Evolutionary conservation across 1,140 invertebrate genomes (phyloP), one percentile per base, ranked within the genome.

Genomic region (Drosophila teissieri): DNA sequence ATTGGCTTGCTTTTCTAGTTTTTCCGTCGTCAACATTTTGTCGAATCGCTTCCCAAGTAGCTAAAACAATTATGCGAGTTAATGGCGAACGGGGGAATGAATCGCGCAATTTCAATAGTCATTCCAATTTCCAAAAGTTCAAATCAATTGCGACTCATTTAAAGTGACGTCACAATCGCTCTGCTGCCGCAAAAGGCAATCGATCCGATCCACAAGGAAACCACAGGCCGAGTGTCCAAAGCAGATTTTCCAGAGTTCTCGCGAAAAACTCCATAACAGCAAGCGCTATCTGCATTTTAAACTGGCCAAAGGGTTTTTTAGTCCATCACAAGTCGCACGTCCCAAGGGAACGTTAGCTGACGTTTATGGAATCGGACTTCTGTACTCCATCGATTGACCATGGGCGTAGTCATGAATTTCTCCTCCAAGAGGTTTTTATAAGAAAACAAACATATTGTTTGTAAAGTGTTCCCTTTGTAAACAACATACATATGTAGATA

Each of bases 1-100:
- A 44, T 56, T 56, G 24, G 54, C 22, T 36, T 31, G 22, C 22
- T 53, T 24, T 34, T 34, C 39, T 48, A 15, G 45, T 39, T 34
- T 36, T 40, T 40, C 37, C 52, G 40, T 54, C 60, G 70, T 75
- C 70, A 75, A 73, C 70, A 54, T 76, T 75, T 76, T 76, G 73
- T 76, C 53, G 58, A 58, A 52, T 67, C 54, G 73, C 72, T 76
- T 76, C 73, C 73, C 73, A 76, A 76, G 73, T 76, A 76, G 73
- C 73, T 4, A 12, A 67, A 67, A 48, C 73, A 75, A 75, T 75
- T 73, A 74, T 74, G 52, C 69, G 44, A 74, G 52, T 63, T 74
- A 52, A 63, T 17, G 36, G 57, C 31, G 42, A 19, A n/a, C 34
- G 34, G 45, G 44, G 10, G 17, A 73, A 42, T 53, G 54, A 37